Evolutionary conservation across 2,888 invertebrate species (phyloP), one percentile per base, ranked within the genome.

Genomic region (Steinernema carpocapsae): DNA sequence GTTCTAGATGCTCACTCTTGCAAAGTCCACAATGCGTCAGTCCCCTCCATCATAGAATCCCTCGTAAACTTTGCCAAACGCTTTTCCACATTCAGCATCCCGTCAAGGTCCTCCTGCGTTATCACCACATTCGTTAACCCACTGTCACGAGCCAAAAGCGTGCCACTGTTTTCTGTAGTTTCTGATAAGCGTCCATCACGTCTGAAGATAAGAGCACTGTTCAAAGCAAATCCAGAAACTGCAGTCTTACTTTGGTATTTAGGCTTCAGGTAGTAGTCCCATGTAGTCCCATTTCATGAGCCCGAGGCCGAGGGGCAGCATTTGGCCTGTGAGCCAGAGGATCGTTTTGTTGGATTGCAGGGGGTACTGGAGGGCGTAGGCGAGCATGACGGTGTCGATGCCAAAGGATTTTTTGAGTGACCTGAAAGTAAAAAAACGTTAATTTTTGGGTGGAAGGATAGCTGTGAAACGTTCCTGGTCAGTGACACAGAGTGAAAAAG

Each of bases 261-360:
- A 26, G 70, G 56, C 32, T 71, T 48, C n/a, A 76, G 22, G 24
- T 76, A 76, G n/a, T n/a, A n/a, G n/a, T n/a, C n/a, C n/a, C n/a
- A n/a, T n/a, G 59, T 72, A 76, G 1, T 75, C 43, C 19, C 24
- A 72, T 17, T 26, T 42, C 22, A 74, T 75, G 43, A 77, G 46
- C n/a, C 77, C 77, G 26, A 77, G 32, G 22, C 77, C 77, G 6
- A 77, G 70, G 0, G 77, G 77, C 6, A 77, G 71, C 76, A 77
- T 77, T 14, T 52, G 46, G 6, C 77, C 77, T n/a, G 77, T 77
- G 29, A 77, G 42, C 77, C 77, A 78, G 26, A 77, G 71, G 7
- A 77, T 46, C 22, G 72, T 77, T 64, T 46, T 37, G 1, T 48
- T 52, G 19, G 77, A 74, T 19, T 77, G 74, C 17, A 37, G 29